These are phyloP conservation scores for Onychorhynchus coronatus DNA, from an alignment of 2,113 vertebrate genomes.

Conservation along the genomic window DNA sequence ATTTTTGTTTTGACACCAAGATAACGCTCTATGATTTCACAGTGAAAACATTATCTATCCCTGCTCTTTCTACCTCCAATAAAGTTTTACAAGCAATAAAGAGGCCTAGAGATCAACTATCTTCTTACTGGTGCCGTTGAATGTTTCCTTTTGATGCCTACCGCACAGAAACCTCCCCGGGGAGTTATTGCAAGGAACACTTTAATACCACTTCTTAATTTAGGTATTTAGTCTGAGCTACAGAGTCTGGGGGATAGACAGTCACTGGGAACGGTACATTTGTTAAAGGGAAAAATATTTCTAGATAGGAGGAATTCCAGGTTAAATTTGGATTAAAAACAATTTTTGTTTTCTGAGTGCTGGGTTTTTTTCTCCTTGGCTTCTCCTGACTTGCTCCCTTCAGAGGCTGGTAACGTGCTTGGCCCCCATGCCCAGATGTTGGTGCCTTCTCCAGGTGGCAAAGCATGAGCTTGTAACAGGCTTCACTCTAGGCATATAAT, in stretches of 20 bases:
- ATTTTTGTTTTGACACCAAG: conserved; percentile 55
- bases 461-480: background rate
- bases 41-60: conserved; percentile 14
- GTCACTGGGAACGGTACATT: background rate
- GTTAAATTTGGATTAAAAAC: background rate
- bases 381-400: background rate
- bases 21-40: conserved; percentile 56
- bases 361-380: background rate
- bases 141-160: conserved; percentile 36
- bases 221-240: background rate
- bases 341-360: background rate
- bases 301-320: background rate
- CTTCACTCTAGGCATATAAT: background rate
- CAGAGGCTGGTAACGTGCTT: accelerated
- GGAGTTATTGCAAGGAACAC: background rate
- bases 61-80: conserved; percentile 9
- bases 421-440: background rate
- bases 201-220: background rate
- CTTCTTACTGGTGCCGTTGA: conserved; percentile 1
- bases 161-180: background rate
- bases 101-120: background rate
- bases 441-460: background rate
- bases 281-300: background rate
- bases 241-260: background rate
- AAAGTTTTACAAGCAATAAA: conserved; percentile 65